Conservation (phyloP, 2,888 invertebrate genomes). For the Hartigia nigra region DNA sequence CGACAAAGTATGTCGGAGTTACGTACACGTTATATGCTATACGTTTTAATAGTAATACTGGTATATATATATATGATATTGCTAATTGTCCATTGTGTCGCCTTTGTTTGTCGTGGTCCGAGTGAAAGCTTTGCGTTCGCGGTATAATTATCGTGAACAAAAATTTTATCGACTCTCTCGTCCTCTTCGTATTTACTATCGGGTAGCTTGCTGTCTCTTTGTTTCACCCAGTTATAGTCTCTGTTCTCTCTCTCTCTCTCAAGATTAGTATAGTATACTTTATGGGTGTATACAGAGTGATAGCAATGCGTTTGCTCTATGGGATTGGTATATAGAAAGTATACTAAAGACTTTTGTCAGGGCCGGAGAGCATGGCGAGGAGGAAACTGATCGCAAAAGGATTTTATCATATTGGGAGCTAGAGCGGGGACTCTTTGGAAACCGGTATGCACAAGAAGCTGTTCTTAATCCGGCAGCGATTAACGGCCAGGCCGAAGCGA, state of each 20-base stretch:
- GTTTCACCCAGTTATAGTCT: background rate
- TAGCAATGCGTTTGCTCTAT: background rate
- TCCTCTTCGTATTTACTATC: background rate
- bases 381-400: background rate
- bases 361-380: background rate
- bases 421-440: slow-evolving; percentile 20
- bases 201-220: background rate
- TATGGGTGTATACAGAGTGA: background rate
- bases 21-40: background rate
- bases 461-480: slow-evolving; percentile 51
- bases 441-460: slow-evolving; percentile 45
- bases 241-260: background rate
- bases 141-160: background rate
- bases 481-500: slow-evolving; percentile 39
- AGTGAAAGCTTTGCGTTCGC: slow-evolving; percentile 31
- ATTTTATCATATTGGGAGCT: background rate
- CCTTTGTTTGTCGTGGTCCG: slow-evolving; percentile 43
- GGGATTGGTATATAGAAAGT: background rate
- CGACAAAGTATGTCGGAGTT: background rate
- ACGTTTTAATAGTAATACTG: background rate
- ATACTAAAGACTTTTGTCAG: background rate
- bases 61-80: background rate
- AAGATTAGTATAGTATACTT: background rate
- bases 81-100: slow-evolving; percentile 32
- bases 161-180: background rate